Percentiles rank a stretch among this genome's conserved stretches.
Evolutionary conservation across 2,888 invertebrate genomes (phyloP).

Genomic region (Torymus tubicola): DNA sequence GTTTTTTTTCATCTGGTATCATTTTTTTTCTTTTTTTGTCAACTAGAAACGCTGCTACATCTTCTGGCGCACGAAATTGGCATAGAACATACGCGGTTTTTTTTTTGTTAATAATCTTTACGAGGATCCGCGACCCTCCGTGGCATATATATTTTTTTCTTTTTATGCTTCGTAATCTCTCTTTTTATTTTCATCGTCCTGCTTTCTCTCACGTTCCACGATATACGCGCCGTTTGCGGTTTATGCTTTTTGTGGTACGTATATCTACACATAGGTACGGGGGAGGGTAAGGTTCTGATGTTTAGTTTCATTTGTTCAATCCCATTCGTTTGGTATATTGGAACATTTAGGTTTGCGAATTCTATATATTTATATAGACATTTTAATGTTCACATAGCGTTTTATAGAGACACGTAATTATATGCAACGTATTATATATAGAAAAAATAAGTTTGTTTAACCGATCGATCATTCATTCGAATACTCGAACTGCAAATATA

Average conservation of each 20-base stretch:
- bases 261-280: slow-evolving; percentile 18
- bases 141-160: slow-evolving; percentile 30
- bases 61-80: slow-evolving; percentile 55
- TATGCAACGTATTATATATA: too few species aligned
- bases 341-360: too few species aligned
- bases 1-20: slow-evolving; percentile 43
- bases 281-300: background rate
- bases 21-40: slow-evolving; percentile 27
- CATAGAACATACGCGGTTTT: slow-evolving; percentile 51
- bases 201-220: background rate
- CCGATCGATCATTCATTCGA: too few species aligned
- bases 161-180: background rate
- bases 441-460: too few species aligned
- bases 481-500: too few species aligned
- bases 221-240: background rate
- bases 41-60: slow-evolving; percentile 52
- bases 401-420: too few species aligned
- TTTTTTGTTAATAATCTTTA: slow-evolving; percentile 22
- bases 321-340: too few species aligned
- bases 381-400: too few species aligned
- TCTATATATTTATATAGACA: too few species aligned
- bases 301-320: too few species aligned
- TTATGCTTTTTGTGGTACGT: slow-evolving; percentile 4
- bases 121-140: background rate
- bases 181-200: background rate